Evolutionary conservation across 2,113 vertebrate genomes (phyloP).

Genomic region (Hippoglossus stenolepis): DNA sequence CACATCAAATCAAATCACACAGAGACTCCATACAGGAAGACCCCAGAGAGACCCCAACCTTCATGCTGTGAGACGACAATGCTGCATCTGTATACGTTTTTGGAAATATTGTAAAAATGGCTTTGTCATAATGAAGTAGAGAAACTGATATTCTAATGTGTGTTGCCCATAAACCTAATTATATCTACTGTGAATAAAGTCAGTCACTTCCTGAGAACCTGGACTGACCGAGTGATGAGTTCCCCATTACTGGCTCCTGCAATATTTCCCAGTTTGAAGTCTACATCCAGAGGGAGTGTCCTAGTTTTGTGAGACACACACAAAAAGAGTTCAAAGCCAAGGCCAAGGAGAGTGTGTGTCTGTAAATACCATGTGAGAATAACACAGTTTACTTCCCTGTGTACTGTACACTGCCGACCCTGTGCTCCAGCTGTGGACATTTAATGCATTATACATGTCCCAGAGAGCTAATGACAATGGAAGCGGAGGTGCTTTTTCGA

Average conservation of each 20-base stretch:
- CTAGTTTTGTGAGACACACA: slow-evolving; percentile 32
- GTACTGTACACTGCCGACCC: slow-evolving; percentile 13
- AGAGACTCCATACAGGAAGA: too few relatives aligned
- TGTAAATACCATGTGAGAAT: slow-evolving; percentile 56
- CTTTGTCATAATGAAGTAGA: background rate
- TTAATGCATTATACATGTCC: slow-evolving; percentile 47
- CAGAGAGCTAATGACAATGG: slow-evolving; percentile 20
- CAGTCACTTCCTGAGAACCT: background rate
- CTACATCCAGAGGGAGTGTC: slow-evolving; percentile 23
- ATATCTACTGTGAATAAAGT: slow-evolving; percentile 15
- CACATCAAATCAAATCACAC: too few relatives aligned
- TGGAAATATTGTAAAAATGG: background rate
- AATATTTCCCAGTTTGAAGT: slow-evolving; percentile 32
- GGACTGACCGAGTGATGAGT: slow-evolving; percentile 13
- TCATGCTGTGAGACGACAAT: too few relatives aligned
- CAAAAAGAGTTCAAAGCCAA: slow-evolving; percentile 49
- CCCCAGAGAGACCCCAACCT: too few relatives aligned
- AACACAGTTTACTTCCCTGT: slow-evolving; percentile 44
- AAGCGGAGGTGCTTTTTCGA: slow-evolving; percentile 4
- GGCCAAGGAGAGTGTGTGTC: slow-evolving; percentile 41
- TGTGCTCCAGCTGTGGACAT: slow-evolving; percentile 10
- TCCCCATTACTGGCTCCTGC: slow-evolving; percentile 15
- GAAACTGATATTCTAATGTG: slow-evolving; percentile 9
- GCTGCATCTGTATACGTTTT: background rate
- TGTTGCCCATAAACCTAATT: slow-evolving; percentile 7